Base-by-base conservation (phyloP, 1,140 invertebrate species). In the Drosophila sechellia region DNA sequence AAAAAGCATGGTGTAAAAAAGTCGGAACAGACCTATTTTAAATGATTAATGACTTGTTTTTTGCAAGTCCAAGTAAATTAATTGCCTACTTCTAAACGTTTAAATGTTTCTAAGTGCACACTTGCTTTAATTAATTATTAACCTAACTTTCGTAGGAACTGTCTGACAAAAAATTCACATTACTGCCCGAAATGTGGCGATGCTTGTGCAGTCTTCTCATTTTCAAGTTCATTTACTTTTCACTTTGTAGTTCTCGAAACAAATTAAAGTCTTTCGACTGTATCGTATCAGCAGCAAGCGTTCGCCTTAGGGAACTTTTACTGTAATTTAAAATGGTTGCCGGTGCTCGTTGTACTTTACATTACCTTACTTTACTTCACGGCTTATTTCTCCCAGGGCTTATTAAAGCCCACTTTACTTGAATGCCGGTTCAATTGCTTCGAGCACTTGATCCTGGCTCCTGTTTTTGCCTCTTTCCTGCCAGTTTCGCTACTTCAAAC, bases 401-500 rank as follows among this genome's bases (percentile, higher is more conserved):
- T 78, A 59, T 78, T 81, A 83, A 73, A 83, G 61, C 57, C 43
- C 69, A 77, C 79, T 81, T 83, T 60, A 48, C 45, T 35, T 37
- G 49, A 81, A 78, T 69, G 69, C 35, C 48, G 43, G 37, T 54
- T 55, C 45, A 73, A 70, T 77, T 64, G 57, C 57, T 12, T 3
- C 43, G 48, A 56, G 61, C 45, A 77, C 72, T 72, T 71, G 73
- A 59, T 63, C 63, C 55, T 52, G 69, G 49, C 58, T 70, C 42
- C 25, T 68, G 40, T 17, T 66, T 40, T 66, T 68, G 1, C 37
- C 13, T 12, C 40, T 42, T 20, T 50, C 34, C 57, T 50, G 20
- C 35, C 37, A 48, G 17, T 50, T 55, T 42, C 37, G 22, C 59
- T 31, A 70, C 64, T 70, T 56, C 31, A 70, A 70, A 69, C 35